A percentile compares a stretch with the other conserved stretches of the same genome.
phyloP scores from a whole-genome alignment of 1,140 invertebrate genomes.

The Ostrea edulis region DNA sequence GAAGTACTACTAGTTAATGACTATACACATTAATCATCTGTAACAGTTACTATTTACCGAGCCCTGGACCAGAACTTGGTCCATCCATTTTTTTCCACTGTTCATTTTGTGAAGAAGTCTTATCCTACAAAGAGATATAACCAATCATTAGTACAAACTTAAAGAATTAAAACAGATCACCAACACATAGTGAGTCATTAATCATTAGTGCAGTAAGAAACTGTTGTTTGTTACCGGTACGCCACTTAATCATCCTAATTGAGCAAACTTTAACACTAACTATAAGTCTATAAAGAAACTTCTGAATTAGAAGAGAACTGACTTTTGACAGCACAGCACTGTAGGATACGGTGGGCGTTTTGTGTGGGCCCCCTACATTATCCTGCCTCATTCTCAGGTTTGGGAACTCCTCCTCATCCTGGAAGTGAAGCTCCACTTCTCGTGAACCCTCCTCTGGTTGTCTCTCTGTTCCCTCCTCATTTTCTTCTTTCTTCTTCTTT shows the following conservation, averaged over 20 bases:
- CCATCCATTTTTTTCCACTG: too few relatives aligned
- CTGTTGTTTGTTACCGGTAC: too few relatives aligned
- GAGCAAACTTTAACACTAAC: too few relatives aligned
- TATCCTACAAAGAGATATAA: not conserved
- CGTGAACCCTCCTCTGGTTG: conserved; percentile 4
- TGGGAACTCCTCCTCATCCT: conserved; percentile 75
- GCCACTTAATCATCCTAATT: too few relatives aligned
- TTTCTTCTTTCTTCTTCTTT: conserved; percentile 58
- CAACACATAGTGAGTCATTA: too few relatives aligned
- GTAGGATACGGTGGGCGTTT: conserved; percentile 55
- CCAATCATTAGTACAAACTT: too few relatives aligned
- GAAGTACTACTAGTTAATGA: too few relatives aligned
- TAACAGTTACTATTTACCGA: not conserved
- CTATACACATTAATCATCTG: too few relatives aligned
- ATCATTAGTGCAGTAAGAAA: too few relatives aligned
- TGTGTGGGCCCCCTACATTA: not conserved
- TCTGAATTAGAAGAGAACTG: conserved; percentile 38
- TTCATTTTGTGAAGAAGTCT: not conserved
- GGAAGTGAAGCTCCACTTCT: conserved; percentile 70
- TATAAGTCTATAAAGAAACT: too few relatives aligned
- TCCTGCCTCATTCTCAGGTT: conserved; percentile 53
- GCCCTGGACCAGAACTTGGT: not conserved
- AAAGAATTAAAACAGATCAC: too few relatives aligned
- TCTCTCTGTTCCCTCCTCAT: conserved; percentile 5
- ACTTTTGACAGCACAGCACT: conserved; percentile 68